These are phyloP conservation scores for Erebia aethiops DNA, from an alignment of 2,888 invertebrate species.

Conservation along the genomic window DNA sequence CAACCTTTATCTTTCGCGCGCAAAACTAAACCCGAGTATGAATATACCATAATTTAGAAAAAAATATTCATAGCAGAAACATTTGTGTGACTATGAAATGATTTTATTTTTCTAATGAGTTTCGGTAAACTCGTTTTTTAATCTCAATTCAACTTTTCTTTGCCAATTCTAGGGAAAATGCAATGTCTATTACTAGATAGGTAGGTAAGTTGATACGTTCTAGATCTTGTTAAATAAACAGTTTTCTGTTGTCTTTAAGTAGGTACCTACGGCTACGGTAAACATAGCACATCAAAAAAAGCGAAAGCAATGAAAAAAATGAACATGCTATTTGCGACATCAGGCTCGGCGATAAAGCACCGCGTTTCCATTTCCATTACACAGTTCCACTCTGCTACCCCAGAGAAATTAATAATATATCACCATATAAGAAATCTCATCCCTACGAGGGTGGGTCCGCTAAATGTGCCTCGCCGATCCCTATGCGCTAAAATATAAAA, in stretches of 20 bases:
- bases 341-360: constrained; percentile 58
- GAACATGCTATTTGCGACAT: constrained; percentile 51
- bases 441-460: constrained; percentile 68
- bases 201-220: too few relatives aligned
- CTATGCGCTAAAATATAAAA: constrained; percentile 65
- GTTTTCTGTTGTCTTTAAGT: too few relatives aligned
- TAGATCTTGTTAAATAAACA: too few relatives aligned
- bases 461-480: constrained; percentile 69
- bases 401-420: constrained; percentile 77
- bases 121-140: background rate
- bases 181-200: background rate
- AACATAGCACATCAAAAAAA: background rate
- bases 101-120: background rate
- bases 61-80: too few relatives aligned
- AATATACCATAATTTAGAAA: constrained; percentile 9
- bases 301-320: constrained; percentile 18
- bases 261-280: too few relatives aligned
- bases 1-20: constrained; percentile 32
- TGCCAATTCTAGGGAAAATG: background rate
- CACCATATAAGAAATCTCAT: constrained; percentile 78
- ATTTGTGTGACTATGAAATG: background rate
- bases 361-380: constrained; percentile 59
- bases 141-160: background rate
- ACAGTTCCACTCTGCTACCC: constrained; percentile 63
- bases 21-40: constrained; percentile 28